Evolutionary conservation across 2,888 invertebrate species (phyloP).

Genomic region (Sinhomidia bicolor): DNA sequence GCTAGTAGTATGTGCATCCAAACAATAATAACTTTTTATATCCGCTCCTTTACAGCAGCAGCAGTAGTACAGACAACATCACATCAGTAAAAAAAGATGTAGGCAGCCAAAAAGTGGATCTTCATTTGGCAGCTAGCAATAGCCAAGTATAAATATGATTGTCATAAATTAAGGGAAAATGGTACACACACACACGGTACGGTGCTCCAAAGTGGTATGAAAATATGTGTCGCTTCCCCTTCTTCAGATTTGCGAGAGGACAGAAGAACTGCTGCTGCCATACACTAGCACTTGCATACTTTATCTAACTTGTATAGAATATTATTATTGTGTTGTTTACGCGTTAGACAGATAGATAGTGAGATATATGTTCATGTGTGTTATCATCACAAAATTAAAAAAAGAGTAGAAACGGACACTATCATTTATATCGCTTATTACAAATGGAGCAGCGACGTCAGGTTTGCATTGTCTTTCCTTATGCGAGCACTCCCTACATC

Average conservation of each 20-base stretch:
- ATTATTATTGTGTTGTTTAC: neutral
- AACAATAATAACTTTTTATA: neutral
- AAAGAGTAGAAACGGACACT: constrained; percentile 15
- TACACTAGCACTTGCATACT: too few species aligned
- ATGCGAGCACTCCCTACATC: neutral
- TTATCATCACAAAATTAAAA: constrained; percentile 8
- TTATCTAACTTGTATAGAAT: too few species aligned
- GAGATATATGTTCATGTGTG: neutral
- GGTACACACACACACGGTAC: neutral
- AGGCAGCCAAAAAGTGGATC: constrained; percentile 52
- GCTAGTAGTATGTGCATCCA: neutral
- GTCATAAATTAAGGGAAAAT: constrained; percentile 32
- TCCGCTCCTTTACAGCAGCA: constrained; percentile 11
- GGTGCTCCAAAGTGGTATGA: constrained; percentile 1
- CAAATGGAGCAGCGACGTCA: constrained; percentile 21
- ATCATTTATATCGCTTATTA: constrained; percentile 34
- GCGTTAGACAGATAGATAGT: neutral
- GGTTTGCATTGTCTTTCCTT: constrained; percentile 21
- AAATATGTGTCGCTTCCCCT: constrained; percentile 8
- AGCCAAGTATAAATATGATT: constrained; percentile 21
- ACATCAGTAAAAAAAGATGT: constrained; percentile 3
- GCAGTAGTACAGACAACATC: neutral
- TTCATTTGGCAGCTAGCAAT: constrained; percentile 54
- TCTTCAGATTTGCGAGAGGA: constrained; percentile 22
- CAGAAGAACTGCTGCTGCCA: too few species aligned